A percentile compares a stretch with the other conserved stretches of the same genome.
Conservation (phyloP, 2,888 invertebrate genomes). For the Julus scanicus region DNA sequence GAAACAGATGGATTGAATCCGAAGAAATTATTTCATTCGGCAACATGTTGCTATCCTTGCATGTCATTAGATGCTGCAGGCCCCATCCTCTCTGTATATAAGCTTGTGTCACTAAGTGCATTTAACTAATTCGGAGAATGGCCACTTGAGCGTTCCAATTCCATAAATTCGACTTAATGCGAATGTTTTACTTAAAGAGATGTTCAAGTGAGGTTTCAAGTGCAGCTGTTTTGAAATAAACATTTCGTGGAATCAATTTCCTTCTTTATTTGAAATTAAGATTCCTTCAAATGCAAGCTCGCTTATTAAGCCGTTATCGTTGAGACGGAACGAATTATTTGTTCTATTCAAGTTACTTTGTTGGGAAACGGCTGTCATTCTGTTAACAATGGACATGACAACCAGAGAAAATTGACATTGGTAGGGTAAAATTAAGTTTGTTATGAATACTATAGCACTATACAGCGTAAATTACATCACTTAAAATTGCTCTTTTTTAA, state of each 20-base stretch:
- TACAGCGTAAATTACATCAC: too few species aligned
- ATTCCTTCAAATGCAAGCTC: too few species aligned
- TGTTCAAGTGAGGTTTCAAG: not conserved
- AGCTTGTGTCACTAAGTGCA: not conserved
- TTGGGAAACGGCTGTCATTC: too few species aligned
- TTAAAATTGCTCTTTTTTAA: too few species aligned
- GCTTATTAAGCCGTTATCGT: too few species aligned
- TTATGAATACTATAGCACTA: too few species aligned
- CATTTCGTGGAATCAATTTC: not conserved
- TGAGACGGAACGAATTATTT: too few species aligned
- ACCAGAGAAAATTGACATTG: too few species aligned
- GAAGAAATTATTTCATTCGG: slow-evolving; percentile 1
- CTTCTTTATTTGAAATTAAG: too few species aligned
- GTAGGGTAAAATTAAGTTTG: too few species aligned
- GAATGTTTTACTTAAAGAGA: not conserved
- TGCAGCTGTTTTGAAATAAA: not conserved
- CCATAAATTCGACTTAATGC: not conserved
- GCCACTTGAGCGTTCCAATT: slow-evolving; percentile 25
- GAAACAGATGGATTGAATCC: slow-evolving; percentile 2
- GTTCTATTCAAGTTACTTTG: too few species aligned
- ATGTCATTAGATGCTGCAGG: not conserved
- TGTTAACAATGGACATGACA: too few species aligned
- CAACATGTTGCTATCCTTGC: not conserved
- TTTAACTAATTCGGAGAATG: not conserved
- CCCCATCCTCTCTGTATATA: not conserved